phyloP scores from a whole-genome alignment of 2,797 vertebrate species.

The Hydrocynus forskahlii region DNA sequence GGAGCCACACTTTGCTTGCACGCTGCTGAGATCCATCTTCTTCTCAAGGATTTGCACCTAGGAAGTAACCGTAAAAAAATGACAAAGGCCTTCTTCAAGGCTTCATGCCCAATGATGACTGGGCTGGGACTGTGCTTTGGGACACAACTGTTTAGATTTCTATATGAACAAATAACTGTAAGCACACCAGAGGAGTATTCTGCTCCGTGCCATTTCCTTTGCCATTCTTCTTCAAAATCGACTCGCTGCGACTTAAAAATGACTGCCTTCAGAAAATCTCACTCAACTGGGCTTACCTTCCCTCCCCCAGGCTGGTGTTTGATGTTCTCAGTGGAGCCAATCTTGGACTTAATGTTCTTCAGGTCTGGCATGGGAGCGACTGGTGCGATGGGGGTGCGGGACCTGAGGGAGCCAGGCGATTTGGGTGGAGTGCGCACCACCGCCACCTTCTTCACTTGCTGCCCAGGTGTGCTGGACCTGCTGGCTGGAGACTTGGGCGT shows the following conservation, averaged over 20 bases:
- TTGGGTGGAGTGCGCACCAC: slow-evolving; percentile 91
- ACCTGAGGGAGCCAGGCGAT: slow-evolving; percentile 86
- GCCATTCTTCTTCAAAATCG: not conserved
- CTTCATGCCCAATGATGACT: not conserved
- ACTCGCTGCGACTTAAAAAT: not conserved
- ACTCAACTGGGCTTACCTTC: slow-evolving; percentile 77
- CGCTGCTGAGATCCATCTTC: slow-evolving; percentile 85
- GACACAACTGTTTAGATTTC: not conserved
- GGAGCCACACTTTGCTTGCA: slow-evolving; percentile 88
- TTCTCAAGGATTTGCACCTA: slow-evolving; percentile 68
- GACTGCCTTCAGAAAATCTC: not conserved
- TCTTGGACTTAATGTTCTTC: slow-evolving; percentile 89
- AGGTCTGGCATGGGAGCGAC: slow-evolving; percentile 88
- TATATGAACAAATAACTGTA: not conserved
- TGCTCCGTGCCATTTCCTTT: slow-evolving; percentile 10
- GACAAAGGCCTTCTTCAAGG: slow-evolving; percentile 17
- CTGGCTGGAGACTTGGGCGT: slow-evolving; percentile 87
- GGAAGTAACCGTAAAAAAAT: slow-evolving; percentile 34
- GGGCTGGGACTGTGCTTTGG: not conserved
- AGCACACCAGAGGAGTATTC: not conserved
- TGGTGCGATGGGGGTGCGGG: slow-evolving; percentile 73
- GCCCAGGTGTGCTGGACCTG: slow-evolving; percentile 83
- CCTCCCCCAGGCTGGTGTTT: slow-evolving; percentile 91
- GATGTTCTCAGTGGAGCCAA: slow-evolving; percentile 90
- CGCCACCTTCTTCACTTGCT: slow-evolving; percentile 81